Percentiles rank a stretch among this genome's conserved stretches.
Conservation (phyloP, 1,140 invertebrate species). For the Microplitis demolitor region DNA sequence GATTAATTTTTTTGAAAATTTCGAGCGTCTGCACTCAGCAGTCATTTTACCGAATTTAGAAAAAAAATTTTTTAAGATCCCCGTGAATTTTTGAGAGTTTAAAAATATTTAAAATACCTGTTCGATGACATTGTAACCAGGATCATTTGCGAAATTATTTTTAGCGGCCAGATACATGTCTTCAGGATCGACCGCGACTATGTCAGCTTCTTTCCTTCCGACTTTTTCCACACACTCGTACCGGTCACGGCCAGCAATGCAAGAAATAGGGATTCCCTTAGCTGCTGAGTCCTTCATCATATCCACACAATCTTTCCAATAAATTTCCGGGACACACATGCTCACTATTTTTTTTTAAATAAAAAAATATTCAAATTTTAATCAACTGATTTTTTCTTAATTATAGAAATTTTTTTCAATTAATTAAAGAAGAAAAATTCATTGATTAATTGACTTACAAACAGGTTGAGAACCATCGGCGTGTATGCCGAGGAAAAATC, state of each 20-base stretch:
- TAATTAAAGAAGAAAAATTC: too few relatives aligned
- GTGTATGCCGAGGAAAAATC: too few relatives aligned
- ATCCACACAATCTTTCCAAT: conserved; percentile 66
- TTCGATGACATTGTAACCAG: conserved; percentile 72
- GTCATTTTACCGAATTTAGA: too few relatives aligned
- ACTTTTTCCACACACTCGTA: conserved; percentile 77
- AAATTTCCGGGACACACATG: conserved; percentile 72
- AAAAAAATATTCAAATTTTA: too few relatives aligned
- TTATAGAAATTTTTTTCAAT: too few relatives aligned
- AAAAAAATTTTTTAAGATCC: background rate
- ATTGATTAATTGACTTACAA: too few relatives aligned
- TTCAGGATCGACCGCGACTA: conserved; percentile 81
- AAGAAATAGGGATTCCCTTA: conserved; percentile 67
- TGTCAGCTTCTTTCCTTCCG: conserved; percentile 75
- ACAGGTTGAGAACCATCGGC: too few relatives aligned
- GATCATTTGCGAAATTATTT: conserved; percentile 67
- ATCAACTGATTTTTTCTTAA: too few relatives aligned
- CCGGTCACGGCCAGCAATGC: conserved; percentile 72
- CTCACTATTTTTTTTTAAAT: conserved; percentile 62
- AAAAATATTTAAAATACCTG: conserved; percentile 56
- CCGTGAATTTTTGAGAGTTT: conserved; percentile 4
- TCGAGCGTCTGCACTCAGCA: too few relatives aligned
- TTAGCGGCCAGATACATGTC: conserved; percentile 82
- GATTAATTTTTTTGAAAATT: too few relatives aligned
- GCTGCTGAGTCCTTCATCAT: conserved; percentile 69